Evolutionary conservation across 2,797 vertebrate species (phyloP), one percentile per base, ranked within the genome.

Genomic region (Urocyon cinereoargenteus): DNA sequence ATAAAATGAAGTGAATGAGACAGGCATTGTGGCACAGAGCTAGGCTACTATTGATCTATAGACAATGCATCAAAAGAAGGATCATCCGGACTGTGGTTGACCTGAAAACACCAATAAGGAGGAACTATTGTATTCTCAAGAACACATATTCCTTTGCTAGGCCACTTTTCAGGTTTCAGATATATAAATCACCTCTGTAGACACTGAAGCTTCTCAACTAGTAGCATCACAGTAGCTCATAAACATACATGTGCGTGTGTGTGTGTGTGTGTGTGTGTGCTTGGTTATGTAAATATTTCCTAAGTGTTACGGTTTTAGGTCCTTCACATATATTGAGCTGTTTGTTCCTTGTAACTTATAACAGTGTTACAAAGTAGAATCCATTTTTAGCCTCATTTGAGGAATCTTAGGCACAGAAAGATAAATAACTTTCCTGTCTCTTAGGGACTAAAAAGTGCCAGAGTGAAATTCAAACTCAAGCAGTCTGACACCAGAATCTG

Each of bases 311-410:
- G 19, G 21, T 86, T 89, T 77, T 83, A 83, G 51, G 24, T 36
- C 18, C 24, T 79, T 86, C 13, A 62, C 8, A 68, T 53, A 28
- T 49, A 59, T 62, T 77, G 84, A 24, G 12, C 28, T 0, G 5
- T 31, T 81, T 70, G n/a, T 62, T 84, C 19, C n/a, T 95, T 78
- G n/a, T 40, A 79, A 86, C n/a, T 95, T 78, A 36, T 40, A 79
- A 86, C 13, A 22, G 16, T 0, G 9, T 53, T 94, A 3, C 5
- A 66, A 49, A 13, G 18, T 21, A 49, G 26, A 45, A 59, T 19
- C 0, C 28, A 88, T 53, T 53, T 40, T 79, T 75, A 82, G 0
- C 8, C 4, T 66, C 40, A 18, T 3, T 55, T 92, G n/a, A 95
- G 40, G 19, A 94, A 91, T 82, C 13, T 61, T 19, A 92, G 21